Conservation (phyloP, 2,113 vertebrate species). For the Riparia riparia region DNA sequence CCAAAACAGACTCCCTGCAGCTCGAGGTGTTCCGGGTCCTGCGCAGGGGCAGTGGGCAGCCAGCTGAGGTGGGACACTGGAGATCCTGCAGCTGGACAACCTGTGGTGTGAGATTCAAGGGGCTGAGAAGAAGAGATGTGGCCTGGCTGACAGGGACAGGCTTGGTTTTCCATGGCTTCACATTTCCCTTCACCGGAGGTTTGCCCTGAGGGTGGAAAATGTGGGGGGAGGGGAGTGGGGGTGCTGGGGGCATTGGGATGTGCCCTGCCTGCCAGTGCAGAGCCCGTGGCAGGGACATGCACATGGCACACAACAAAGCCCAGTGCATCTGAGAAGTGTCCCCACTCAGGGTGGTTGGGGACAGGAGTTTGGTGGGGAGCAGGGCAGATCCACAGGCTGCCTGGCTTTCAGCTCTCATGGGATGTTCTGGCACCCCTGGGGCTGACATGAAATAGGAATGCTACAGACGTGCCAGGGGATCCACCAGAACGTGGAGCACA, state of each 20-base stretch:
- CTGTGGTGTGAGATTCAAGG: background rate
- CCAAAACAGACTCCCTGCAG: background rate
- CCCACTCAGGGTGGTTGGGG: background rate
- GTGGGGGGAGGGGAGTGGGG: background rate
- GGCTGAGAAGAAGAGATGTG: background rate
- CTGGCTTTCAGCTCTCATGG: background rate
- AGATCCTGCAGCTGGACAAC: background rate
- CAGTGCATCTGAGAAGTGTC: accelerated
- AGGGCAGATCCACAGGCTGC: background rate
- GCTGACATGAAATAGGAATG: background rate
- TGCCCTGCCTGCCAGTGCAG: background rate
- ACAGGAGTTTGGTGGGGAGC: background rate
- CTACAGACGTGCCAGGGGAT: accelerated
- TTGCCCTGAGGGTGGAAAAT: background rate
- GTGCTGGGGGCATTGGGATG: accelerated
- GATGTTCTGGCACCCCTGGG: background rate
- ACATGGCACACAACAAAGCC: background rate
- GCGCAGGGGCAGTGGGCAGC: accelerated
- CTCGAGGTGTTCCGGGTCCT: accelerated
- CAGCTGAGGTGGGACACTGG: accelerated
- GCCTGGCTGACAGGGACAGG: accelerated
- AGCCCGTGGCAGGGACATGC: accelerated
- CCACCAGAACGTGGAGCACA: background rate
- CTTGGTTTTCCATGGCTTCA: constrained; percentile 30
- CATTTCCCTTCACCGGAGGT: background rate